phyloP scores from a whole-genome alignment of 2,113 vertebrate species.

The Catagonus wagneri region DNA sequence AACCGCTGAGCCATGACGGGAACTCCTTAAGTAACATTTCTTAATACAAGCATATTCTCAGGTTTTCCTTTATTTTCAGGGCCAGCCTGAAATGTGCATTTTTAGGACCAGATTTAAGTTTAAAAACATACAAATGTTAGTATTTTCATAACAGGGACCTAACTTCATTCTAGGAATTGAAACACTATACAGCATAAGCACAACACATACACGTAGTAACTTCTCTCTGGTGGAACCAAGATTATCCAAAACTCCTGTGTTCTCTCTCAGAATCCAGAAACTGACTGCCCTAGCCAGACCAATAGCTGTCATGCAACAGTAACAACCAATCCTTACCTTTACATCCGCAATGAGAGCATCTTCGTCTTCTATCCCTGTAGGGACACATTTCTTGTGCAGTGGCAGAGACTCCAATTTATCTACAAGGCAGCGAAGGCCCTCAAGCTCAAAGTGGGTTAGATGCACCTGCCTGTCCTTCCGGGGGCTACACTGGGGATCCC shows the following conservation, averaged over 20 bases:
- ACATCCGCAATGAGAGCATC: slow-evolving; percentile 94
- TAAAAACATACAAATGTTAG: not conserved
- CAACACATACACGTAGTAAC: not conserved
- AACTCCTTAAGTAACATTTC: too few species aligned
- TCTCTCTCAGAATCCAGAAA: not conserved
- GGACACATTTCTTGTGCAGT: slow-evolving; percentile 96
- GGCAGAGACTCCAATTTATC: slow-evolving; percentile 96
- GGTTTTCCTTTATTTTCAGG: slow-evolving; percentile 14
- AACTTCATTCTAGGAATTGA: not conserved
- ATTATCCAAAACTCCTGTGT: not conserved
- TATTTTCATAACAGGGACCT: slow-evolving; percentile 3
- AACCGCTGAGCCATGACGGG: too few species aligned
- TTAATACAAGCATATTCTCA: not conserved
- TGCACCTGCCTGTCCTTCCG: slow-evolving; percentile 87
- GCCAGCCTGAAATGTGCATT: slow-evolving; percentile 22
- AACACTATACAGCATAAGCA: not conserved
- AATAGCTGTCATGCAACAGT: not conserved
- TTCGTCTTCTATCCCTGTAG: slow-evolving; percentile 93
- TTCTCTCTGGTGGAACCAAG: slow-evolving; percentile 14
- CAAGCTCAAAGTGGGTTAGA: slow-evolving; percentile 95
- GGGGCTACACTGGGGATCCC: slow-evolving; percentile 84
- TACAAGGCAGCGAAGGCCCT: slow-evolving; percentile 95
- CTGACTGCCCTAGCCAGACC: not conserved
- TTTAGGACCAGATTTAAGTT: slow-evolving; percentile 38
- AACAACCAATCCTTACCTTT: slow-evolving; percentile 86